These are phyloP conservation scores for Lutjanus campechanus DNA, from an alignment of 2,797 vertebrate species.

Conservation along the genomic window DNA sequence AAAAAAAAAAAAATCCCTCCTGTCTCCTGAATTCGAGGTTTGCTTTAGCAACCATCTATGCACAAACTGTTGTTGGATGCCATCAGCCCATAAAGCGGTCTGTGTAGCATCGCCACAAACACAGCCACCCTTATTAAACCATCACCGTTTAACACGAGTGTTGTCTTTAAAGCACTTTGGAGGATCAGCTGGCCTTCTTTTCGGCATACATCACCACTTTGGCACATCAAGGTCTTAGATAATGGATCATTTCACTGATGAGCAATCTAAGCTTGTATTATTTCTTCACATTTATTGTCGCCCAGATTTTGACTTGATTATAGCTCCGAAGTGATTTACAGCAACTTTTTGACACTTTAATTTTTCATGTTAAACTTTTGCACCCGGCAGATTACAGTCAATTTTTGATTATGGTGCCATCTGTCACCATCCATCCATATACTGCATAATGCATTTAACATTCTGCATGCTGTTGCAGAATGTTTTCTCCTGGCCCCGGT, in stretches of 20 bases:
- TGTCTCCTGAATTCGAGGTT: constrained; percentile 65
- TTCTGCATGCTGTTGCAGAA: constrained; percentile 31
- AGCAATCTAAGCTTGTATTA: constrained; percentile 14
- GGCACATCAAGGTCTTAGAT: constrained; percentile 30
- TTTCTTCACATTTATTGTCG: neutral
- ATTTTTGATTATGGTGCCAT: constrained; percentile 50
- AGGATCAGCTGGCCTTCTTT: constrained; percentile 33
- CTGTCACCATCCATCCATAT: constrained; percentile 46
- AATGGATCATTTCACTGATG: constrained; percentile 44
- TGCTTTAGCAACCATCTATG: constrained; percentile 75
- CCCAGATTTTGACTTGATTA: constrained; percentile 42
- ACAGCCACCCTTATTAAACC: constrained; percentile 62
- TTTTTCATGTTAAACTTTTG: constrained; percentile 39
- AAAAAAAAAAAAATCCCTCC: constrained; percentile 34
- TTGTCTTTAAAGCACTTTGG: constrained; percentile 50
- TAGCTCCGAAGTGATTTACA: constrained; percentile 41
- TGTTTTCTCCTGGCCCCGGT: constrained; percentile 36
- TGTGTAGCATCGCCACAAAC: constrained; percentile 43
- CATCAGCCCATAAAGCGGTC: constrained; percentile 63
- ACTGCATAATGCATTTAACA: constrained; percentile 62
- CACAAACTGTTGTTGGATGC: constrained; percentile 67
- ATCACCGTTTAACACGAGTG: constrained; percentile 54
- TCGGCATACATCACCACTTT: constrained; percentile 39
- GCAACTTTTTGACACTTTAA: constrained; percentile 38
- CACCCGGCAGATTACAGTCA: constrained; percentile 19